These are phyloP conservation scores for Muscidifurax raptorellus DNA, from an alignment of 1,140 invertebrate genomes.

Conservation along the genomic window DNA sequence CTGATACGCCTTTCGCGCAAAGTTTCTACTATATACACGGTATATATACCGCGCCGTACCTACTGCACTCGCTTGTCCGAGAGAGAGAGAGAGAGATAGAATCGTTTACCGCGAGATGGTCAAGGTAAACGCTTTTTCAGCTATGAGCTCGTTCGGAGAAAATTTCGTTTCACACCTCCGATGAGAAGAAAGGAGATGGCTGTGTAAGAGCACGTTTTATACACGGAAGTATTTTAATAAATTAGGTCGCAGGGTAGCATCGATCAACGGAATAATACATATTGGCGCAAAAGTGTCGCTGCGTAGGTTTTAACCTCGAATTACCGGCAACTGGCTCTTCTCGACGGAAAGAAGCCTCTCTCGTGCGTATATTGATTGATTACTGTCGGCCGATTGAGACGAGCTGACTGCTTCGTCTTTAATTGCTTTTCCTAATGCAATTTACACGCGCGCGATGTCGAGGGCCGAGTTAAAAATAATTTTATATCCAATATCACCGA, in stretches of 20 bases:
- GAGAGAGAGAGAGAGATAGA: not conserved
- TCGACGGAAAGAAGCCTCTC: not conserved
- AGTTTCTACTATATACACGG: not conserved
- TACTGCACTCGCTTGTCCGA: no score
- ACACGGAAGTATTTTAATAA: not conserved
- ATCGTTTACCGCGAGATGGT: slow-evolving; percentile 1
- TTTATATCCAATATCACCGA: no score
- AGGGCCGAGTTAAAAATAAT: no score
- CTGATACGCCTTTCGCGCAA: not conserved
- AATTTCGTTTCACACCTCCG: not conserved
- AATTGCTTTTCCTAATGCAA: not conserved
- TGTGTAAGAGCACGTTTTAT: no score
- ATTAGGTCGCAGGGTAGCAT: not conserved
- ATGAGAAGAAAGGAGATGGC: no score
- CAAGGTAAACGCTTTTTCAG: not conserved
- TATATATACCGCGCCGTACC: no score
- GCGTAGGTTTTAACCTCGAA: not conserved
- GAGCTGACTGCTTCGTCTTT: not conserved
- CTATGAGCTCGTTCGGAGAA: not conserved
- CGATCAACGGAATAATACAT: no score
- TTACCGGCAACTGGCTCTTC: not conserved
- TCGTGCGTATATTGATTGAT: not conserved
- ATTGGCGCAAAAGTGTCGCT: not conserved
- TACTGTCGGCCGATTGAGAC: not conserved
- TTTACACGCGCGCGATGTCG: no score